Evolutionary conservation across 2,113 vertebrate species (phyloP).

Genomic region (Phainopepla nitens): DNA sequence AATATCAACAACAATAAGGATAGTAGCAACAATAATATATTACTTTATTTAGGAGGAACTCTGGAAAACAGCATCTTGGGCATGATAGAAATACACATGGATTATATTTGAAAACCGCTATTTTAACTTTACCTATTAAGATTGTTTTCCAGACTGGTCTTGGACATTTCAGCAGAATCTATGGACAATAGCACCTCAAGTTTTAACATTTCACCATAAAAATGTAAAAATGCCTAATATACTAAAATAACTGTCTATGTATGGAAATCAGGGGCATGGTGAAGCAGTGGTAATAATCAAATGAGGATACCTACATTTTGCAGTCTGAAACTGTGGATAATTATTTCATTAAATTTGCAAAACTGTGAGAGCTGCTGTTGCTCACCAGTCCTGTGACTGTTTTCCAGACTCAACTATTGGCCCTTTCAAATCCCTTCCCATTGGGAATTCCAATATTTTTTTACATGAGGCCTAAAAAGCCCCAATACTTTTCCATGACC

Average conservation of each 20-base stretch:
- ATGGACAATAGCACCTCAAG: accelerated
- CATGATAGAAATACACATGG: neutral
- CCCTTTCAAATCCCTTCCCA: neutral
- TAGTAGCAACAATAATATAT: neutral
- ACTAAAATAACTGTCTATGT: neutral
- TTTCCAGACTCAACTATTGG: neutral
- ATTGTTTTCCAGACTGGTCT: neutral
- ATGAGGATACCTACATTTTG: neutral
- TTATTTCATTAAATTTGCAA: neutral
- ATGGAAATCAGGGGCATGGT: neutral
- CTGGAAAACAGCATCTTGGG: neutral
- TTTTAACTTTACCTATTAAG: neutral
- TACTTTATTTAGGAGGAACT: neutral
- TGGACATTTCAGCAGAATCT: neutral
- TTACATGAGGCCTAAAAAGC: neutral
- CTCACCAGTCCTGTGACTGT: neutral
- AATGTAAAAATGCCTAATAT: neutral
- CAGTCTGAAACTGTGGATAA: neutral
- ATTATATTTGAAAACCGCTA: neutral
- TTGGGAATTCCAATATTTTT: neutral
- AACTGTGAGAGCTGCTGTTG: neutral
- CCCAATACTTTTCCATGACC: neutral
- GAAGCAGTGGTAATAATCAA: neutral
- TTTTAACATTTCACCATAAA: neutral
- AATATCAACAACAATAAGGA: neutral